A percentile compares a stretch with the other conserved stretches of the same genome.
phyloP scores from a whole-genome alignment of 2,797 vertebrate genomes.

The Nasua narica region DNA sequence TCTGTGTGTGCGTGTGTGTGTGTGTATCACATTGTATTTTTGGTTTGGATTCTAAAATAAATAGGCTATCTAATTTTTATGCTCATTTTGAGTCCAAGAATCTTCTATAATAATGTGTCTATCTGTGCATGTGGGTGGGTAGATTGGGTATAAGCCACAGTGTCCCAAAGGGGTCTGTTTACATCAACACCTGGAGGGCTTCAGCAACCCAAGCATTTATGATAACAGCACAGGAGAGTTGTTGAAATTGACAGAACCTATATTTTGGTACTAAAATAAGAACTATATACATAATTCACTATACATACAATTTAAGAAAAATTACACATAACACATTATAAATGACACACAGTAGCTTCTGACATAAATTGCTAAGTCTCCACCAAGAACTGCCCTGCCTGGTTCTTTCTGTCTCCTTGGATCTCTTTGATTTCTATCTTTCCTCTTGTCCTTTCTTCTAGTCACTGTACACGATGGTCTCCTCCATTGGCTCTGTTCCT shows the following conservation, averaged over 20 bases:
- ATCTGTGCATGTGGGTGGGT: background rate
- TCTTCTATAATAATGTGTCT: background rate
- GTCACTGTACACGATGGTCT: background rate
- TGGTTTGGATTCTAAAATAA: background rate
- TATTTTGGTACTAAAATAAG: background rate
- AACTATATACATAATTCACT: background rate
- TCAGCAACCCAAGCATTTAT: background rate
- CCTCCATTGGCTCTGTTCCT: fast-evolving
- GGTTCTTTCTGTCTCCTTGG: background rate
- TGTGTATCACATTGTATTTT: background rate
- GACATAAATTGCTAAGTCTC: background rate
- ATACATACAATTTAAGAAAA: background rate
- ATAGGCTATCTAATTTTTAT: background rate
- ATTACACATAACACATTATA: background rate
- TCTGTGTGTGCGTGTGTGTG: background rate
- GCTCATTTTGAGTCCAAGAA: background rate
- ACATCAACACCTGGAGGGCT: background rate
- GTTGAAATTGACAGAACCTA: background rate
- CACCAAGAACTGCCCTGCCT: background rate
- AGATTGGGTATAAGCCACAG: background rate
- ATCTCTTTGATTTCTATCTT: background rate
- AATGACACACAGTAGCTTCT: background rate
- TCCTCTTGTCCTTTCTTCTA: background rate
- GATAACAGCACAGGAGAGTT: background rate
- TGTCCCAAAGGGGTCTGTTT: background rate